Conservation (phyloP, 2,113 vertebrate genomes). For the Heterotilapia buettikoferi region DNA sequence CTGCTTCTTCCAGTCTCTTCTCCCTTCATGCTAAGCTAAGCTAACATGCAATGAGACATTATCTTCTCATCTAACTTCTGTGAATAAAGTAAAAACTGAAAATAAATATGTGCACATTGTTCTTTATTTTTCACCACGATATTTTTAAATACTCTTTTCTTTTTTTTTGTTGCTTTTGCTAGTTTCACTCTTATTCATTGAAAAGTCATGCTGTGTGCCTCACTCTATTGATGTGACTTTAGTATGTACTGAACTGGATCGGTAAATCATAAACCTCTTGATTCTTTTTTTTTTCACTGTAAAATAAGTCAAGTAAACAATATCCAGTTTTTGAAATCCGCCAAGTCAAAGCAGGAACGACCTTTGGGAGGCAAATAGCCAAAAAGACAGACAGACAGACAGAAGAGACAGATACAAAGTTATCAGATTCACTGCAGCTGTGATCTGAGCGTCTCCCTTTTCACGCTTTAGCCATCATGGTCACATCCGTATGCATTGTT, state of each 20-base stretch:
- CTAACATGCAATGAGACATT: not conserved
- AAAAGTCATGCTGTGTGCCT: not conserved
- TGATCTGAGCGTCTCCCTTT: constrained; percentile 53
- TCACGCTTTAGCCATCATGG: constrained; percentile 54
- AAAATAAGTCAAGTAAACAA: constrained; percentile 2
- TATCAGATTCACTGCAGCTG: constrained; percentile 53
- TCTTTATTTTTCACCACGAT: not conserved
- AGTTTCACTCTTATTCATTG: not conserved
- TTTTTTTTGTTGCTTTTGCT: not conserved
- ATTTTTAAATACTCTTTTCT: not conserved
- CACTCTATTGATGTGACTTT: not conserved
- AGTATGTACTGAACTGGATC: not conserved
- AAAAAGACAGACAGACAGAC: constrained; percentile 36
- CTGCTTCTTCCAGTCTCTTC: not conserved
- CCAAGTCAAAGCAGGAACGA: constrained; percentile 26
- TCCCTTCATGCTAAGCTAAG: not conserved
- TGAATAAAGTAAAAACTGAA: not conserved
- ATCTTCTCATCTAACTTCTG: not conserved
- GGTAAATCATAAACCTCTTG: not conserved
- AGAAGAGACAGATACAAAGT: constrained; percentile 33
- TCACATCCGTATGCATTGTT: constrained; percentile 41
- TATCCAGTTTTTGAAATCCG: not conserved
- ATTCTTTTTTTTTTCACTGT: not conserved
- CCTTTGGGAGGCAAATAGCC: constrained; percentile 51
- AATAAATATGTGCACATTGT: not conserved